Base-by-base conservation (phyloP, 2,888 invertebrate genomes). In the Disparrhopalites patrizii region DNA sequence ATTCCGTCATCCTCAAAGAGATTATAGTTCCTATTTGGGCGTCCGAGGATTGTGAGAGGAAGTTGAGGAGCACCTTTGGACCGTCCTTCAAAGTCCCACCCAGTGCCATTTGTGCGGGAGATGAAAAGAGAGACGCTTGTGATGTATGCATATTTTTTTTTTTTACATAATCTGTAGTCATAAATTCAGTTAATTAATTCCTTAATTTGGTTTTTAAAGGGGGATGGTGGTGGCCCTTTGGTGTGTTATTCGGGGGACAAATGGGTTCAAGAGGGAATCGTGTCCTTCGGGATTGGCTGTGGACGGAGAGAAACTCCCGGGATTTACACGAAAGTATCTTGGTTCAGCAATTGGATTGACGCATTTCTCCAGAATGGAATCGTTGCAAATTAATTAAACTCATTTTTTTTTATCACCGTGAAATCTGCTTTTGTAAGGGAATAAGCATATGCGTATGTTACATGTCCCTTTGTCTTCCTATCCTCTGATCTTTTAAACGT, bases 191-290 rank as follows among this genome's bases (percentile, higher is more conserved):
- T 10, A 50, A 10, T 50, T 18, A 28, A 25, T 58, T 13, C 20
- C 18, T 58, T 7, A n/a, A 54, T 38, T 28, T 31, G 13, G 27
- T 40, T 57, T 65, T 25, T 40, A 23, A 71, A 80, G 79, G 80
- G 80, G 13, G 80, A 81, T 71, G 80, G 80, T 15, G 80, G 80
- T 2, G 80, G 80, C 0, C 80, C 80, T 23, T 68, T 80, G 62
- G 79, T 79, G 13, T 80, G 80, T 62, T 78, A 77, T 68, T 75
- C 77, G 61, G 75, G 76, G 18, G 78, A 78, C n/a, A 76, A 75
- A 38, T 80, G 79, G 80, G 78, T 78, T 71, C 79, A 80, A 70
- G 77, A 79, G 27, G 81, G 81, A n/a, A 58, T 65, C 28, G 77
- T 78, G 8, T 77, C 77, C 65, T 78, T 79, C 70, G 78, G 79